A percentile compares a stretch with the other conserved stretches of the same genome.
phyloP scores from a whole-genome alignment of 2,888 invertebrate species.

The Nemapogon koenigi region DNA sequence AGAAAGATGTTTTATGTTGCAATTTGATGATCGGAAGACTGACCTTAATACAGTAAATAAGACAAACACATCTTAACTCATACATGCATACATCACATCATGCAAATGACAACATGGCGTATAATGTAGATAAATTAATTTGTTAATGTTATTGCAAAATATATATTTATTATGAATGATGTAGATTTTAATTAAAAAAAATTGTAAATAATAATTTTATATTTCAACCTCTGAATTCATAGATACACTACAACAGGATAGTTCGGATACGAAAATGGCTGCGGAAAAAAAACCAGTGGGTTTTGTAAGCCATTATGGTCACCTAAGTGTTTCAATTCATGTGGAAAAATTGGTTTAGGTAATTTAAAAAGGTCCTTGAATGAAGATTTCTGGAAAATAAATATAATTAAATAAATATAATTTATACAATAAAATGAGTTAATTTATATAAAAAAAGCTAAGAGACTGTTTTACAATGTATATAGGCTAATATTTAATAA shows the following conservation, averaged over 20 bases:
- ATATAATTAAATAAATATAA: too few species aligned
- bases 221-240: conserved; percentile 17
- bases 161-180: not conserved
- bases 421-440: too few species aligned
- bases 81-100: too few species aligned
- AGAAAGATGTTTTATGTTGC: conserved; percentile 49
- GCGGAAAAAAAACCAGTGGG: conserved; percentile 40
- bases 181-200: not conserved
- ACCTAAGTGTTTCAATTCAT: conserved; percentile 35
- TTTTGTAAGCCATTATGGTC: conserved; percentile 23
- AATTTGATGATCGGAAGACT: conserved; percentile 38
- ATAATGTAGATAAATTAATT: too few species aligned
- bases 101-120: too few species aligned
- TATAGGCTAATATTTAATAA: too few species aligned
- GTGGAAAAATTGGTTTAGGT: conserved; percentile 35
- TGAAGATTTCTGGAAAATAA: too few species aligned
- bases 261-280: conserved; percentile 45
- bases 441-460: too few species aligned
- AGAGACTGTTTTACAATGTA: too few species aligned
- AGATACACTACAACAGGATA: conserved; percentile 46
- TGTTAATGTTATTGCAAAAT: too few species aligned
- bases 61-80: too few species aligned
- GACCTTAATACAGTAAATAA: not conserved
- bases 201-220: not conserved
- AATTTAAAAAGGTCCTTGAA: too few species aligned